Evolutionary conservation across 2,113 vertebrate species (phyloP).

Genomic region (Sinosuthora webbiana): DNA sequence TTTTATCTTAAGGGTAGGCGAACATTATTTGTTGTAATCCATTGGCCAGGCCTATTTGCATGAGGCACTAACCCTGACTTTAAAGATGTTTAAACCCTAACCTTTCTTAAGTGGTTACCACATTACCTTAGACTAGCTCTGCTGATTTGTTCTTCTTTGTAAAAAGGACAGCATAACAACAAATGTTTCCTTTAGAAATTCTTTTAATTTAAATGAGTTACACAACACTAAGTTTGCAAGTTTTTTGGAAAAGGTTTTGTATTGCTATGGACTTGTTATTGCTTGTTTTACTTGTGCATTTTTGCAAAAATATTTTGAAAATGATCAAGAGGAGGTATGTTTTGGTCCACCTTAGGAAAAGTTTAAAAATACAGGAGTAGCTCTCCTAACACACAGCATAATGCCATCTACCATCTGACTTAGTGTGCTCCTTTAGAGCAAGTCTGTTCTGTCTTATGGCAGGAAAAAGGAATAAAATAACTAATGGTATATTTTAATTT

Average conservation of each 20-base stretch:
- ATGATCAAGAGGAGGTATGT: background rate
- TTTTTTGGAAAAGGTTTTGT: background rate
- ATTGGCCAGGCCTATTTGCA: background rate
- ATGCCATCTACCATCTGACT: background rate
- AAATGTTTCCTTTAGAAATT: background rate
- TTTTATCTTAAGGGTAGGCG: background rate
- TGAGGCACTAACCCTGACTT: background rate
- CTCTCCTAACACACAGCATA: background rate
- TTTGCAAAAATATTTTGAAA: constrained; percentile 8
- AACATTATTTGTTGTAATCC: background rate
- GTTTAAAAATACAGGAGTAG: background rate
- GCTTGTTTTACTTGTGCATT: background rate
- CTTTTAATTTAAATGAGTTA: background rate
- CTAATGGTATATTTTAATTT: background rate
- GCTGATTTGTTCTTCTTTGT: background rate
- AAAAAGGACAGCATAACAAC: background rate
- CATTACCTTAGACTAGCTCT: background rate
- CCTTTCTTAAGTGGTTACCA: background rate
- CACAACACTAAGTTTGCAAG: background rate
- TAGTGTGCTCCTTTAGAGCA: background rate
- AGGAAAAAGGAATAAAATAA: background rate
- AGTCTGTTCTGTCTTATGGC: background rate
- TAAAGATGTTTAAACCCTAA: too few relatives aligned
- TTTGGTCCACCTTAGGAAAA: background rate
- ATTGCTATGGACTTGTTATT: background rate